Conservation (phyloP, 2,113 vertebrate genomes). For the Orycteropus afer region DNA sequence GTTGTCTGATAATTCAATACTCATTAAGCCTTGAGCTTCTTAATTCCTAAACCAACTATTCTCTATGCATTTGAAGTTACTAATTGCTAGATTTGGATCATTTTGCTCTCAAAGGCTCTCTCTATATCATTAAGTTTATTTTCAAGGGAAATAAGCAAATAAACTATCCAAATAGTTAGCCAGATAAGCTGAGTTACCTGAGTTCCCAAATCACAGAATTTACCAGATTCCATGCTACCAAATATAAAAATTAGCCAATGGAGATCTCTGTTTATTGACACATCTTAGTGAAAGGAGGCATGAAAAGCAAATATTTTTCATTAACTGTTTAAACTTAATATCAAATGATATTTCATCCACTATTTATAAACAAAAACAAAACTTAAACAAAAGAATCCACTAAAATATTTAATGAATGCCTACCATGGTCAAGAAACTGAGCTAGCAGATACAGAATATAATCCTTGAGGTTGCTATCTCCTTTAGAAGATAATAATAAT, state of each 20-base stretch:
- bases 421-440: neutral
- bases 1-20: neutral
- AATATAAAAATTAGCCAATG: neutral
- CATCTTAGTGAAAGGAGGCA: neutral
- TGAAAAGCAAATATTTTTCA: slow-evolving; percentile 19
- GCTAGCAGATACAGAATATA: neutral
- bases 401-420: neutral
- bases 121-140: neutral
- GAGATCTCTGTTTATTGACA: neutral
- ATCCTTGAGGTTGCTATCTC: neutral
- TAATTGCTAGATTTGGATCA: neutral
- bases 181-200: neutral
- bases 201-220: neutral
- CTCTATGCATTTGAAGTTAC: neutral
- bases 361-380: neutral
- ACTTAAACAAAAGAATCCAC: neutral
- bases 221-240: neutral
- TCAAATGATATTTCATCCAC: neutral
- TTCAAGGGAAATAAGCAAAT: neutral
- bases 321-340: neutral
- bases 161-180: neutral
- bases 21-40: neutral
- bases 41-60: neutral
- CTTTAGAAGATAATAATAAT: neutral
- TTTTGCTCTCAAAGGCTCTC: neutral